A percentile compares a stretch with the other conserved stretches of the same genome.
Conservation (phyloP, 1,140 invertebrate species). For the Gyrodactylus salaris region DNA sequence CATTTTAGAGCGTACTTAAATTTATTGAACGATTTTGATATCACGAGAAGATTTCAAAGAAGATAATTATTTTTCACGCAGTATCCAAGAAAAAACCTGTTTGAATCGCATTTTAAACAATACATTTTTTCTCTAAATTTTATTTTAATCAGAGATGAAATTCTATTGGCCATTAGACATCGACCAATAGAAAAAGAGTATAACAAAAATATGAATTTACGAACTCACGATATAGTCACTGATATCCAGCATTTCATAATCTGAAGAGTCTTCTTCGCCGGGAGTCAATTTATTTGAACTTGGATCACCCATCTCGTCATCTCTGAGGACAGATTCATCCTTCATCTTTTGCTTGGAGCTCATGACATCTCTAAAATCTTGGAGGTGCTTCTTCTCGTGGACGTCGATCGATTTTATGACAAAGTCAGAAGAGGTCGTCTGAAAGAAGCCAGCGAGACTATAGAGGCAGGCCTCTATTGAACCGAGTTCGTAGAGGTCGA, state of each 20-base stretch:
- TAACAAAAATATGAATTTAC: too few species aligned
- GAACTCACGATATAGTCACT: background rate
- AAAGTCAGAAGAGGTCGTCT: background rate
- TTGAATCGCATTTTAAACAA: too few species aligned
- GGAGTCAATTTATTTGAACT: background rate
- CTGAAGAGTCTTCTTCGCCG: background rate
- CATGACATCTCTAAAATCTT: background rate
- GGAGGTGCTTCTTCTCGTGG: background rate
- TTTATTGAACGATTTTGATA: too few species aligned
- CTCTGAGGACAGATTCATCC: background rate
- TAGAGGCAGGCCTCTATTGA: background rate
- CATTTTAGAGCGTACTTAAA: too few species aligned
- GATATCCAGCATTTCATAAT: background rate
- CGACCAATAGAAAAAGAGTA: too few species aligned
- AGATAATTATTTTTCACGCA: too few species aligned
- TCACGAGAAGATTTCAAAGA: too few species aligned
- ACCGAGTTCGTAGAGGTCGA: background rate
- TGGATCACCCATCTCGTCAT: background rate
- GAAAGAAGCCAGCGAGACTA: background rate
- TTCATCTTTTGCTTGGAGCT: background rate
- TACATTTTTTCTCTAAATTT: too few species aligned
- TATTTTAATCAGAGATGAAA: too few species aligned
- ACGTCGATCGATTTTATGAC: background rate
- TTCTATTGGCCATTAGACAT: too few species aligned
- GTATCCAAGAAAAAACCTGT: too few species aligned